Evolutionary conservation across 1,140 invertebrate genomes (phyloP).

Genomic region (Chlorops oryzae): DNA sequence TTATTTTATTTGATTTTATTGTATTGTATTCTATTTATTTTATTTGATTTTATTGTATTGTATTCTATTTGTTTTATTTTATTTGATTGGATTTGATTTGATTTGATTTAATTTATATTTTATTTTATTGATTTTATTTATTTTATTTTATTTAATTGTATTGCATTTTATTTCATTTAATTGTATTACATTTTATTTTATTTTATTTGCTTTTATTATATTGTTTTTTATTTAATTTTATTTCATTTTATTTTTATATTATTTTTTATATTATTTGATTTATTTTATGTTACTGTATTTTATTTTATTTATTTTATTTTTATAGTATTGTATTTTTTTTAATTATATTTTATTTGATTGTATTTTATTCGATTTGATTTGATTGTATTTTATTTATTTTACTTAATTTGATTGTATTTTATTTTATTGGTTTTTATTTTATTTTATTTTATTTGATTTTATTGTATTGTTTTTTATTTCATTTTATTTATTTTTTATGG

Average conservation of each 20-base stretch:
- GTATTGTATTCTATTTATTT: no score
- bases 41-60: no score
- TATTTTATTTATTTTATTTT: conserved; percentile 1
- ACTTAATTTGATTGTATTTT: not conserved
- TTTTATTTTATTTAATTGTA: conserved; percentile 2
- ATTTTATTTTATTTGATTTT: not conserved
- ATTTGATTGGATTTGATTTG: conserved; percentile 5
- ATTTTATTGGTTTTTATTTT: not conserved
- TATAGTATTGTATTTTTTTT: not conserved
- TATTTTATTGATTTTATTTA: conserved; percentile 4
- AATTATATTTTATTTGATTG: conserved; percentile 1
- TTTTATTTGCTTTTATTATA: conserved; percentile 9
- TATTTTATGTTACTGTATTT: not conserved
- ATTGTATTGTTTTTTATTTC: conserved; percentile 1
- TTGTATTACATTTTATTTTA: not conserved
- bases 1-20: no score
- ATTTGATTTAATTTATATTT: conserved; percentile 6
- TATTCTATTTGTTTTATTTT: conserved; percentile 10
- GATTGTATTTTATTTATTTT: conserved; percentile 1
- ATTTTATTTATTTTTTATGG: not conserved
- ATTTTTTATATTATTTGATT: conserved; percentile 1
- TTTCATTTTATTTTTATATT: conserved; percentile 1
- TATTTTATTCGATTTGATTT: not conserved
- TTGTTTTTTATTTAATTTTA: conserved; percentile 2
- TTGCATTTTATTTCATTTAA: conserved; percentile 3